Evolutionary conservation across 1,140 invertebrate species (phyloP).

Genomic region (Achroia grisella): DNA sequence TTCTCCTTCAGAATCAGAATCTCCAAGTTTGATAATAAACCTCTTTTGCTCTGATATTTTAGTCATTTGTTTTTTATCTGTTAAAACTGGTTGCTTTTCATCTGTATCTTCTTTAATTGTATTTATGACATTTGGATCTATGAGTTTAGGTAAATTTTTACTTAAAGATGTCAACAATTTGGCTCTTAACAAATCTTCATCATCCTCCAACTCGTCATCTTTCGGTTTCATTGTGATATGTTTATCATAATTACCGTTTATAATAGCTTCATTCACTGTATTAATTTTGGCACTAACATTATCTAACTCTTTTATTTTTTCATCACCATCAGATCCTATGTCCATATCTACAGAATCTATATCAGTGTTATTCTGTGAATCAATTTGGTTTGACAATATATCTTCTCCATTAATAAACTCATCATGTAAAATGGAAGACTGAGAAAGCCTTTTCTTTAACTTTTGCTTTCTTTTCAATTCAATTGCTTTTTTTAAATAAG

Average conservation of each 20-base stretch:
- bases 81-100: not conserved
- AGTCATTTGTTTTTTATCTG: constrained; percentile 8
- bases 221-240: constrained; percentile 10
- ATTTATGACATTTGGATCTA: constrained; percentile 31
- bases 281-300: constrained; percentile 15
- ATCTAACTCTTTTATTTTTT: constrained; percentile 38
- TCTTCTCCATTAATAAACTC: constrained; percentile 19
- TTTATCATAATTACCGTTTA: not conserved
- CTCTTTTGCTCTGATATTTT: constrained; percentile 42
- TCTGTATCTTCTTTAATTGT: constrained; percentile 1
- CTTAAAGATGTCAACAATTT: constrained; percentile 65
- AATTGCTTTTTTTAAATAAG: constrained; percentile 65
- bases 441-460: constrained; percentile 46
- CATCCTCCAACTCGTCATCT: constrained; percentile 60
- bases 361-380: constrained; percentile 54
- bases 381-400: constrained; percentile 9
- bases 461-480: constrained; percentile 67
- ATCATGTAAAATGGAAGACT: constrained; percentile 41
- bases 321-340: constrained; percentile 59
- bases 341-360: constrained; percentile 70
- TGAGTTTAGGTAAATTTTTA: constrained; percentile 56
- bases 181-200: constrained; percentile 64
- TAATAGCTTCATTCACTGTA: constrained; percentile 9
- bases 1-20: constrained; percentile 68
- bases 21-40: constrained; percentile 61